Percentiles rank a stretch among this genome's conserved stretches.
Conservation (phyloP, 2,888 invertebrate species). For the Patella ulyssiponensis region DNA sequence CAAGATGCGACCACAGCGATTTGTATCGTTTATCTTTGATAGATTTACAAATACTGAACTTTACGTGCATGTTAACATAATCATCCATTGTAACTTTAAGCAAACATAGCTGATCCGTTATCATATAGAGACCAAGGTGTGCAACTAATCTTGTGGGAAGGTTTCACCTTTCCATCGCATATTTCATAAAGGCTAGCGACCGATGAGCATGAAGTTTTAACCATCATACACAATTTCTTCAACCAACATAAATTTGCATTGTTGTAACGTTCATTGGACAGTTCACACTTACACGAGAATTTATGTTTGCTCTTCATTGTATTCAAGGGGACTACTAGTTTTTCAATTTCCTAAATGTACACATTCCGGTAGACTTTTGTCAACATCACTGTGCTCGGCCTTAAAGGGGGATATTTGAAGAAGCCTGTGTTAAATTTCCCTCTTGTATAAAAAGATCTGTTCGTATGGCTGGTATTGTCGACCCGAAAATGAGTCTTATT, state of each 20-base stretch:
- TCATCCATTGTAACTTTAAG: too few relatives aligned
- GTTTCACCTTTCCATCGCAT: too few relatives aligned
- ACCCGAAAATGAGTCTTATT: conserved; percentile 2
- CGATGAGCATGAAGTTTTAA: not conserved
- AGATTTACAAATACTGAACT: too few relatives aligned
- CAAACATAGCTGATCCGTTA: too few relatives aligned
- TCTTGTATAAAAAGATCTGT: not conserved
- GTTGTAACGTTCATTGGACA: conserved; percentile 4
- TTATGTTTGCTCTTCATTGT: conserved; percentile 1
- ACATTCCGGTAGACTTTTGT: conserved; percentile 16
- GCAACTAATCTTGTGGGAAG: too few relatives aligned
- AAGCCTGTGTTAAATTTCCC: conserved; percentile 18
- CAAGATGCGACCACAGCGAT: too few relatives aligned
- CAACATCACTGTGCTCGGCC: conserved; percentile 16
- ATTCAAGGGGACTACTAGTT: conserved; percentile 10
- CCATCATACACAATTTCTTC: conserved; percentile 7
- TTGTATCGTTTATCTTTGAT: too few relatives aligned
- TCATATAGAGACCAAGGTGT: too few relatives aligned
- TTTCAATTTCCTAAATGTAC: conserved; percentile 25
- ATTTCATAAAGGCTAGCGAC: too few relatives aligned
- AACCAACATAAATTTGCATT: conserved; percentile 5
- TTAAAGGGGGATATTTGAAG: conserved; percentile 10
- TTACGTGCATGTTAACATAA: too few relatives aligned
- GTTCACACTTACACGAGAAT: conserved; percentile 8
- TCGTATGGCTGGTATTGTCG: conserved; percentile 16